Conservation (phyloP, 2,888 invertebrate genomes). For the Microchrysa polita region DNA sequence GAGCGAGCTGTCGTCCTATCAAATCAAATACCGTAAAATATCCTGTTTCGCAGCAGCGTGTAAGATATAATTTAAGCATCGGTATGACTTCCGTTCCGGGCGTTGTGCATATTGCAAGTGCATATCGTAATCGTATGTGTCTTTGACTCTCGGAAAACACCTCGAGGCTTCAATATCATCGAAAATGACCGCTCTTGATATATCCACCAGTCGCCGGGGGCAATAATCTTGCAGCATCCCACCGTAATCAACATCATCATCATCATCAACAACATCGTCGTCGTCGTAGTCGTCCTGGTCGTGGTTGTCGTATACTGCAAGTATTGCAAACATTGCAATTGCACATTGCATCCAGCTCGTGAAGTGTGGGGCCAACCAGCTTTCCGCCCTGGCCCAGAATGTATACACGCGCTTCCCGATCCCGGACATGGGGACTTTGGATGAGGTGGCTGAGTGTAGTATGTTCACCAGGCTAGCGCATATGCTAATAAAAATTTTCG, state of each 20-base stretch:
- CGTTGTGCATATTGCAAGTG: neutral
- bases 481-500: conserved; percentile 41
- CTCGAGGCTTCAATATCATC: conserved; percentile 26
- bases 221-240: conserved; percentile 36
- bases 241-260: conserved; percentile 36
- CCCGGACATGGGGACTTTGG: neutral
- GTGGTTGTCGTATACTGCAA: conserved; percentile 29
- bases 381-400: neutral
- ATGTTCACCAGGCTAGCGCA: conserved; percentile 11
- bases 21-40: neutral
- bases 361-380: neutral
- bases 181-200: conserved; percentile 31
- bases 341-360: neutral
- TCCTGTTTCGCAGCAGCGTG: conserved; percentile 17
- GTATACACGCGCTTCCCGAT: too few relatives aligned
- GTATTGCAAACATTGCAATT: neutral
- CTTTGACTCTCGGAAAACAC: conserved; percentile 5
- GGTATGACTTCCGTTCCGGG: conserved; percentile 30
- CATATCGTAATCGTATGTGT: neutral
- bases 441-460: conserved; percentile 7
- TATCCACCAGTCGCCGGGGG: conserved; percentile 13
- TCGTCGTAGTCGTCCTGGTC: conserved; percentile 35
- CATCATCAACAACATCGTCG: neutral
- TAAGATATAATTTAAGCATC: conserved; percentile 30
- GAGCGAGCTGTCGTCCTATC: neutral